phyloP scores from a whole-genome alignment of 1,140 invertebrate species.

The Drosophila arawakana region DNA sequence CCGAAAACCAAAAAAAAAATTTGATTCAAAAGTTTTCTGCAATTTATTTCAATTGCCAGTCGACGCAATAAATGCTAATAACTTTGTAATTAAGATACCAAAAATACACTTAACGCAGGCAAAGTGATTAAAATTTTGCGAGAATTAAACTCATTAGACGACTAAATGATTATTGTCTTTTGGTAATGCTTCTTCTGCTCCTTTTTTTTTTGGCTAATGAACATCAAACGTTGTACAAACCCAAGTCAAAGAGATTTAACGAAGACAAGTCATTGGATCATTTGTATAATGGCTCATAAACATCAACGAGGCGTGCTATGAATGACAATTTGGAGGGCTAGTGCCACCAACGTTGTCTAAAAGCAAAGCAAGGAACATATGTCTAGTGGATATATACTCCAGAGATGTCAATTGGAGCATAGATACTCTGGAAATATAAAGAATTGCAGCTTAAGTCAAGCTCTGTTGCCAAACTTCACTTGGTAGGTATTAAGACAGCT shows the following conservation, averaged over 20 bases:
- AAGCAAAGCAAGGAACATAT: no score
- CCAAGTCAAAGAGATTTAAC: constrained; percentile 36
- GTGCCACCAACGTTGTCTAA: constrained; percentile 36
- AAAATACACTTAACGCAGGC: constrained; percentile 59
- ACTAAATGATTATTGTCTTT: constrained; percentile 32
- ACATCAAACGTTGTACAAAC: constrained; percentile 58
- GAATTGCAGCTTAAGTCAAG: neutral
- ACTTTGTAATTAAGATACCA: constrained; percentile 63
- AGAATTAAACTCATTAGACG: constrained; percentile 15
- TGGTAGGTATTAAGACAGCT: neutral
- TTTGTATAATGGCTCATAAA: constrained; percentile 65
- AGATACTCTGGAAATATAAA: neutral
- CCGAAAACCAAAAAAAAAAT: neutral
- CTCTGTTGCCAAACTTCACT: neutral
- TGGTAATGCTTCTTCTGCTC: neutral
- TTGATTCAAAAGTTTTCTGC: constrained; percentile 46
- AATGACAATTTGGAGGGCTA: constrained; percentile 26
- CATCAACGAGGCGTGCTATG: constrained; percentile 49
- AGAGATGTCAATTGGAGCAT: neutral
- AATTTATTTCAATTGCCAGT: constrained; percentile 73
- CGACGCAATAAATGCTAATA: constrained; percentile 58
- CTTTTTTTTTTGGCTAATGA: constrained; percentile 27
- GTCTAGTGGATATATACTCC: neutral
- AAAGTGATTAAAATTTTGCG: constrained; percentile 53
- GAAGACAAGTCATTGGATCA: constrained; percentile 42